phyloP scores from a whole-genome alignment of 1,140 invertebrate genomes.

The Drosophila cardini region DNA sequence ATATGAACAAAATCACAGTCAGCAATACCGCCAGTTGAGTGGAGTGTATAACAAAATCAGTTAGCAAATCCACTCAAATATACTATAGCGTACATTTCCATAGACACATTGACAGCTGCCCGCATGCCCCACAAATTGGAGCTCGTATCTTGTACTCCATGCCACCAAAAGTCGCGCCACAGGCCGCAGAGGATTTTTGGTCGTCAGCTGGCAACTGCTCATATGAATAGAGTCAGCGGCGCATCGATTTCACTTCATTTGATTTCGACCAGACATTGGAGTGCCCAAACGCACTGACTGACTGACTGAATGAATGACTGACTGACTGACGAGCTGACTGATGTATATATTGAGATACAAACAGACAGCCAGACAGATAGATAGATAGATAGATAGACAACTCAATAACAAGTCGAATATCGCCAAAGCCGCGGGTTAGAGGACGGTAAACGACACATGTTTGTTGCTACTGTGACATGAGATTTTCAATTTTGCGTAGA shows the following conservation, averaged over 20 bases:
- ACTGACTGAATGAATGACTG: conserved; percentile 42
- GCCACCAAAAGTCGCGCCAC: conserved; percentile 26
- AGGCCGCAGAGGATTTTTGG: conserved; percentile 37
- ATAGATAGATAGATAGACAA: conserved; percentile 61
- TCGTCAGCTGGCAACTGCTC: conserved; percentile 41
- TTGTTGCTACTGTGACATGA: conserved; percentile 51
- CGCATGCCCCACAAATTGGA: conserved; percentile 49
- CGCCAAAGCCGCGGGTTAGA: conserved; percentile 52
- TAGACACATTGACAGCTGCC: conserved; percentile 82
- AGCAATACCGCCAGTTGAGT: conserved; percentile 51
- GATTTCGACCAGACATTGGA: conserved; percentile 63
- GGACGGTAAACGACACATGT: conserved; percentile 18
- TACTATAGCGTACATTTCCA: conserved; percentile 70
- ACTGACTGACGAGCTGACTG: conserved; percentile 43
- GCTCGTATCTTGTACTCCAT: conserved; percentile 1
- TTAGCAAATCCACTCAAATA: conserved; percentile 83
- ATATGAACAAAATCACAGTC: conserved; percentile 58
- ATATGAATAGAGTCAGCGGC: conserved; percentile 80
- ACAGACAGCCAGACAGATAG: conserved; percentile 53
- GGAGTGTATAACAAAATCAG: conserved; percentile 75
- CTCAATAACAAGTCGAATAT: conserved; percentile 70
- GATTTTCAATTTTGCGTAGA: conserved; percentile 66
- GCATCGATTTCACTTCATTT: conserved; percentile 83
- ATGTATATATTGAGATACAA: no score
- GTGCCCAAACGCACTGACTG: conserved; percentile 14